Evolutionary conservation across 2,888 invertebrate species (phyloP).

Genomic region (Aelia acuminata): DNA sequence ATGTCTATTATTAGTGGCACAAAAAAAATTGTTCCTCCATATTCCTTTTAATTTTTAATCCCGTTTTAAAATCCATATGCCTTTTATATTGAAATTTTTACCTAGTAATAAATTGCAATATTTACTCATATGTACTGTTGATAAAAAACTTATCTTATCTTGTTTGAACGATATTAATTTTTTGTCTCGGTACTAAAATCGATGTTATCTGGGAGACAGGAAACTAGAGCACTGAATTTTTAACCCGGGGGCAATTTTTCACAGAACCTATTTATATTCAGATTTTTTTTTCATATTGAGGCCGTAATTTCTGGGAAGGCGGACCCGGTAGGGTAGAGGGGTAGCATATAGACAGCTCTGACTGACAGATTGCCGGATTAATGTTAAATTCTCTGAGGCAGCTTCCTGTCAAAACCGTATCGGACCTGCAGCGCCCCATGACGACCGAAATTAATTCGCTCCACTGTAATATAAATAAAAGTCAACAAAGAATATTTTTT

Average conservation of each 20-base stretch:
- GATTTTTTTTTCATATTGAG: slow-evolving; percentile 35
- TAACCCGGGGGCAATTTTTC: neutral
- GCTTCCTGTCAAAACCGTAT: neutral
- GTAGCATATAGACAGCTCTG: slow-evolving; percentile 13
- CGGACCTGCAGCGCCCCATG: neutral
- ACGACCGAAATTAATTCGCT: neutral
- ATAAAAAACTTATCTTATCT: no score
- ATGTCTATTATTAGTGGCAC: no score
- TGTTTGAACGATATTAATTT: no score
- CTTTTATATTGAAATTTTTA: no score
- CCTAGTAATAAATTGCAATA: no score
- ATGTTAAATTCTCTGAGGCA: slow-evolving; percentile 27
- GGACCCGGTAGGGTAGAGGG: rapidly evolving
- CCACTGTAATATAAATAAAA: neutral
- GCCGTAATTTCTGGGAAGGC: neutral
- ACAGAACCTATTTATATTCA: slow-evolving; percentile 1
- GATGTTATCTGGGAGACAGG: neutral
- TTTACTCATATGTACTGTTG: no score
- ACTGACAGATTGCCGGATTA: slow-evolving; percentile 39
- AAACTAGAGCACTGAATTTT: neutral
- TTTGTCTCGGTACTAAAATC: neutral
- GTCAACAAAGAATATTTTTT: neutral
- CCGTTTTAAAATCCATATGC: no score
- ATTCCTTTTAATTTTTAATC: no score
- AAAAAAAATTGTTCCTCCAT: no score